Evolutionary conservation across 2,888 invertebrate genomes (phyloP).

Genomic region (Scrobipalpa atriplicella): DNA sequence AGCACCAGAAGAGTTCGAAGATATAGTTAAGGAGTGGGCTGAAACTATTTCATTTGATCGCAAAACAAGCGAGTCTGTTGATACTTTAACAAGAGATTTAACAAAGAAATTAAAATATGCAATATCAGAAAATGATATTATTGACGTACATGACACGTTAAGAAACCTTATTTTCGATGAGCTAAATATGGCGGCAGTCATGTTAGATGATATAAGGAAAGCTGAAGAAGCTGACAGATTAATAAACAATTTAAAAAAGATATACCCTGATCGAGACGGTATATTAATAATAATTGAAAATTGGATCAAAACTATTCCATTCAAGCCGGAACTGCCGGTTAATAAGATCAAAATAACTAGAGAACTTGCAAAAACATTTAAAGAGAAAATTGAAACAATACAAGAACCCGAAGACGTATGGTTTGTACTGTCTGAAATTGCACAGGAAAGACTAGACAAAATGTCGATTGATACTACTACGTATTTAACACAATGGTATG

Average conservation of each 20-base stretch:
- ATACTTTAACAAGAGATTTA: neutral
- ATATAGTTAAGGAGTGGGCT: neutral
- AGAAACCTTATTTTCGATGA: neutral
- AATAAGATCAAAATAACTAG: slow-evolving; percentile 10
- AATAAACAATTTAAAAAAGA: neutral
- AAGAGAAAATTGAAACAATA: neutral
- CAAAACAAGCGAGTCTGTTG: neutral
- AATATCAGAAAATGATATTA: neutral
- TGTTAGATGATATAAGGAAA: neutral
- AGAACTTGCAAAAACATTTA: neutral
- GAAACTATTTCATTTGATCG: neutral
- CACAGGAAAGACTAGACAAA: neutral
- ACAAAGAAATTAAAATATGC: neutral
- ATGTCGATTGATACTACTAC: neutral
- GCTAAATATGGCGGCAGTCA: neutral
- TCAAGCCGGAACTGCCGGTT: neutral
- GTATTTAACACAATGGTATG: neutral
- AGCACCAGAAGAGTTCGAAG: neutral
- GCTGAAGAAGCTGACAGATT: neutral
- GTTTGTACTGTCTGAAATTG: neutral
- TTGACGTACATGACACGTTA: neutral
- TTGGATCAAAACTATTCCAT: neutral
- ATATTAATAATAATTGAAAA: neutral
- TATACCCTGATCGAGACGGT: neutral
- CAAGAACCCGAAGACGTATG: neutral